phyloP scores from a whole-genome alignment of 1,140 invertebrate species.

The Lepidotrigona ventralis region DNA sequence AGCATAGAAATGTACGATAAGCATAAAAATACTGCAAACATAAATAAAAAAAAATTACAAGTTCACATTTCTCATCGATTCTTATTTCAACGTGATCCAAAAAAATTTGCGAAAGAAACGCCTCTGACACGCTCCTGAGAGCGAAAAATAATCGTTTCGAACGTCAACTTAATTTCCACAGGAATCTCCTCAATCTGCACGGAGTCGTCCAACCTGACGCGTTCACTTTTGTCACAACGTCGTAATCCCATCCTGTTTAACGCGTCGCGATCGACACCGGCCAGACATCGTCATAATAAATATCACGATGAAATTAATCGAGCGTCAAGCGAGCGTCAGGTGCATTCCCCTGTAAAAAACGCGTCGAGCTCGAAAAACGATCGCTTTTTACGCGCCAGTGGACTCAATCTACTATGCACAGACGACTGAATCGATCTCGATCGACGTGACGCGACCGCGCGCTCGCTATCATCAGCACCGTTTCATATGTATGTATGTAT shows the following conservation, averaged over 20 bases:
- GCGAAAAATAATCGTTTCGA: no score
- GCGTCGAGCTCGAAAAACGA: background rate
- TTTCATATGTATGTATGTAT: no score
- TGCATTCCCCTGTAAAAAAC: background rate
- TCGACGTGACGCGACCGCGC: background rate
- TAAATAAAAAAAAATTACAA: no score
- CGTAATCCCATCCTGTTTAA: no score
- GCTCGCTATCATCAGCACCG: no score
- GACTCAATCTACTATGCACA: background rate
- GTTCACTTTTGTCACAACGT: background rate
- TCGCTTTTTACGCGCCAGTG: background rate
- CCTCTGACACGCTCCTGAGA: no score
- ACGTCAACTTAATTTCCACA: background rate
- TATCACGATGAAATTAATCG: slow-evolving; percentile 14
- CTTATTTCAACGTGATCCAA: no score
- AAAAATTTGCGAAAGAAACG: no score
- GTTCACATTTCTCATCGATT: no score
- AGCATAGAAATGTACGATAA: no score
- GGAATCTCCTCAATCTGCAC: background rate
- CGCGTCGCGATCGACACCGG: background rate
- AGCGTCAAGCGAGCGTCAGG: background rate
- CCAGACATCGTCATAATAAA: slow-evolving; percentile 3
- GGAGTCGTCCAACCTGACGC: background rate
- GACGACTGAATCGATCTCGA: background rate
- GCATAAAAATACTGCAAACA: no score